Conservation (phyloP, 2,113 vertebrate species). For the Cercocebus atys region DNA sequence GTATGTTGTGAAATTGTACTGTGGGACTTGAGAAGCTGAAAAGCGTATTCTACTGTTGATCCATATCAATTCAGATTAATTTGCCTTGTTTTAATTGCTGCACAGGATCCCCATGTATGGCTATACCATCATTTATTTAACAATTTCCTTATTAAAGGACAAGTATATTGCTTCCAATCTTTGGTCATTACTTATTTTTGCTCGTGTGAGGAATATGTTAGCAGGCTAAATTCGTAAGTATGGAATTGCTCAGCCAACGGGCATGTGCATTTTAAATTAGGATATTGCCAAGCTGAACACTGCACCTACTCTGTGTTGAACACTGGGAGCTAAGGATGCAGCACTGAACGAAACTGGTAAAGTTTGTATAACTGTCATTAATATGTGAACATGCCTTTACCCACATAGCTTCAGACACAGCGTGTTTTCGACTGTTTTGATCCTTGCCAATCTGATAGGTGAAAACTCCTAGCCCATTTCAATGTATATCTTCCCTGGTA, state of each 20-base stretch:
- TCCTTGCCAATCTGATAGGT: neutral
- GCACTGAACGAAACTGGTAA: neutral
- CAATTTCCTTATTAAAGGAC: neutral
- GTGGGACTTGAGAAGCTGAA: neutral
- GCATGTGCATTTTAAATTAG: neutral
- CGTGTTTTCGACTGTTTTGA: neutral
- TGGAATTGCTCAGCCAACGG: neutral
- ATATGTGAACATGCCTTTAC: neutral
- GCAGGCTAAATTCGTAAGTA: neutral
- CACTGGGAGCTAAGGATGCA: neutral
- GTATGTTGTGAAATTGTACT: neutral
- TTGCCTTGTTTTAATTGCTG: neutral
- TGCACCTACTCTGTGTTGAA: neutral
- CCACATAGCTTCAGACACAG: neutral
- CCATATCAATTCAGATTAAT: neutral
- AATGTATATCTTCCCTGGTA: neutral
- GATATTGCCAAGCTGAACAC: neutral
- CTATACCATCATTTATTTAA: neutral
- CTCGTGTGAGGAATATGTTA: neutral
- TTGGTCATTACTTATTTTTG: neutral
- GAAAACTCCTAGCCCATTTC: slow-evolving; percentile 25
- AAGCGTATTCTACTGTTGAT: neutral
- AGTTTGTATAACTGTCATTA: neutral
- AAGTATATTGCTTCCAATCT: neutral
- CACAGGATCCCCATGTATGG: neutral